Evolutionary conservation across 2,797 vertebrate species (phyloP), one percentile per base, ranked within the genome.

Genomic region (Halcyon chelicuti): DNA sequence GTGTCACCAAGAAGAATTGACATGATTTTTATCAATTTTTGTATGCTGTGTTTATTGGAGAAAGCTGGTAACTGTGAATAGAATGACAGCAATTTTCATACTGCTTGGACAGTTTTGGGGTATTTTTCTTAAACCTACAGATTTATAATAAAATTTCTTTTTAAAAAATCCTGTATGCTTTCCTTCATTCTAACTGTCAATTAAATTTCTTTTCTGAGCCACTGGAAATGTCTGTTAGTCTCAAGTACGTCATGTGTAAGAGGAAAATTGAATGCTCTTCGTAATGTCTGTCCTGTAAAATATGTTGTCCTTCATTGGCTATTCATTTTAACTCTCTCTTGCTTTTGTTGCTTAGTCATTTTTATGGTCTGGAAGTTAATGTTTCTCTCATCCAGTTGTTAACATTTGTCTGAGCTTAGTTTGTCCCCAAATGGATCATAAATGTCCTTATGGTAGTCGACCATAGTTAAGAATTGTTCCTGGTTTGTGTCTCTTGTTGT

Each of bases 141-240:
- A 82, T 96, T 96, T 96, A 61, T 97, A 97, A 96, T 97, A 97
- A 97, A 97, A 44, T 58, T 93, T 52, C 40, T 94, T 86, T 88
- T 44, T 19, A 54, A 89, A 68, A 44, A 5, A 5, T n/a, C 9
- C 37, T 31, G 28, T 90, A 74, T 3, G 5, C 28, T 94, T 67
- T 76, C 31, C 33, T 94, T 96, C 44, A 54, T 86, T 91, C 26
- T 33, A 22, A 67, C 44, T 62, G 73, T 86, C 90, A 88, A 2
- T 85, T 88, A 47, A 51, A 55, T 80, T 75, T 88, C 70, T 60
- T 80, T 75, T 88, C 70, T 60, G 39, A 91, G 47, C 23, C 44
- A 39, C 49, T 73, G 70, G 54, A 93, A 78, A 31, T 70, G 15
- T 44, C 51, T 72, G 10, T 89, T 80, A 15, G 55, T 85, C 13